Conservation (phyloP, 2,113 vertebrate species). For the Aptenodytes forsteri region DNA sequence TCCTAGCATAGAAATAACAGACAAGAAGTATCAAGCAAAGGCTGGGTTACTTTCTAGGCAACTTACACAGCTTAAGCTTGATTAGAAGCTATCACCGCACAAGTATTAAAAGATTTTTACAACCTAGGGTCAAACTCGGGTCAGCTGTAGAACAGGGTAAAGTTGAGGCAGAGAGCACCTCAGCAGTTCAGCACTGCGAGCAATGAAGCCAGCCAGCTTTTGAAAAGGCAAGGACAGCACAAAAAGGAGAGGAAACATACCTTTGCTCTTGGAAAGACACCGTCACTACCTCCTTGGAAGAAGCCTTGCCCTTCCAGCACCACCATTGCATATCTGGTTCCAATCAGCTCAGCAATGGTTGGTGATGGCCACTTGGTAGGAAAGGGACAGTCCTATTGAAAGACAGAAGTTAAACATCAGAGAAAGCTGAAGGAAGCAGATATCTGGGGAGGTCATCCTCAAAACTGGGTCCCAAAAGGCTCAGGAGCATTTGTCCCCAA, state of each 20-base stretch:
- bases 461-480: not conserved
- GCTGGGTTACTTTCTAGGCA: not conserved
- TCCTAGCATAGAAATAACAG: not conserved
- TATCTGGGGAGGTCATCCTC: not conserved
- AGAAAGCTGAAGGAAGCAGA: not conserved
- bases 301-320: not conserved
- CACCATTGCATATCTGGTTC: not conserved
- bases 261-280: constrained; percentile 22
- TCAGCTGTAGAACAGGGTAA: not conserved
- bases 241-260: not conserved
- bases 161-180: not conserved
- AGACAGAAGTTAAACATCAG: not conserved
- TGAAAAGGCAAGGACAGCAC: not conserved
- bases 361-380: not conserved
- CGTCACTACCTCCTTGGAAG: not conserved
- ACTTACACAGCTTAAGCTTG: not conserved
- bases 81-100: not conserved
- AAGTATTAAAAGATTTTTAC: not conserved
- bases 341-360: constrained; percentile 64
- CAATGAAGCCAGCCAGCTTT: not conserved
- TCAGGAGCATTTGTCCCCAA: not conserved
- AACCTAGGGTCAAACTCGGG: not conserved
- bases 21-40: not conserved
- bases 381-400: not conserved
- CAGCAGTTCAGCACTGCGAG: not conserved